These are phyloP conservation scores for Ptiloglossa arizonensis DNA, from an alignment of 1,140 invertebrate genomes.

Conservation along the genomic window DNA sequence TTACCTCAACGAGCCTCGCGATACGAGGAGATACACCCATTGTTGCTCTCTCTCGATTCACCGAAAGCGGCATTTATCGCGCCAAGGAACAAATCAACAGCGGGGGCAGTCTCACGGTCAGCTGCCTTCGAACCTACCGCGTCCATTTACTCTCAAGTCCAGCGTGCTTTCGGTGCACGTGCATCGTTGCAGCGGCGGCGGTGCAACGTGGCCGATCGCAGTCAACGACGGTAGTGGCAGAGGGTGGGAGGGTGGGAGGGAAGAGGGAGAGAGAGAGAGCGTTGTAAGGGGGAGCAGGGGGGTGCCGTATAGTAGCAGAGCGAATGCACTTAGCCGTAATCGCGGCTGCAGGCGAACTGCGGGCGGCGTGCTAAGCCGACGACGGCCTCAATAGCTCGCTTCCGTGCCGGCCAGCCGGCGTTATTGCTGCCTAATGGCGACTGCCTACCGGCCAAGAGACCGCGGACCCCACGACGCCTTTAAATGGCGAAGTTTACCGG, in stretches of 20 bases:
- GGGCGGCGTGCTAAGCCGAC: conserved; percentile 63
- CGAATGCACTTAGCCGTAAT: conserved; percentile 68
- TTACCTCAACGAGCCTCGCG: too few relatives aligned
- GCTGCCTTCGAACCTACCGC: neutral
- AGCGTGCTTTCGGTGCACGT: conserved; percentile 20
- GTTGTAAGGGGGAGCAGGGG: neutral
- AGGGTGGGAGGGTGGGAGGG: neutral
- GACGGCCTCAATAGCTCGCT: conserved; percentile 69
- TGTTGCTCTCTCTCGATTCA: neutral
- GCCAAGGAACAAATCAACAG: conserved; percentile 15
- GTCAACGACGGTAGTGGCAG: neutral
- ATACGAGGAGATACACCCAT: neutral
- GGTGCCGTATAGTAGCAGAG: conserved; percentile 38
- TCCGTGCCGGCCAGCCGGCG: conserved; percentile 56
- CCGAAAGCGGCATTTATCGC: conserved; percentile 1
- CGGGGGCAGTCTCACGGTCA: neutral
- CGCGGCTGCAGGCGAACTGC: conserved; percentile 59
- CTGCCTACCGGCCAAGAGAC: conserved; percentile 38
- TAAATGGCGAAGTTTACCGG: conserved; percentile 39
- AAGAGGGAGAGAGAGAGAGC: too few relatives aligned
- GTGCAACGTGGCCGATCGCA: conserved; percentile 6
- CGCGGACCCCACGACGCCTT: conserved; percentile 26
- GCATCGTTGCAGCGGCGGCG: conserved; percentile 20
- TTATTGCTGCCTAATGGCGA: conserved; percentile 65
- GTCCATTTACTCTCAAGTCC: neutral